phyloP scores from a whole-genome alignment of 1,140 invertebrate genomes.

The Maniola jurtina region DNA sequence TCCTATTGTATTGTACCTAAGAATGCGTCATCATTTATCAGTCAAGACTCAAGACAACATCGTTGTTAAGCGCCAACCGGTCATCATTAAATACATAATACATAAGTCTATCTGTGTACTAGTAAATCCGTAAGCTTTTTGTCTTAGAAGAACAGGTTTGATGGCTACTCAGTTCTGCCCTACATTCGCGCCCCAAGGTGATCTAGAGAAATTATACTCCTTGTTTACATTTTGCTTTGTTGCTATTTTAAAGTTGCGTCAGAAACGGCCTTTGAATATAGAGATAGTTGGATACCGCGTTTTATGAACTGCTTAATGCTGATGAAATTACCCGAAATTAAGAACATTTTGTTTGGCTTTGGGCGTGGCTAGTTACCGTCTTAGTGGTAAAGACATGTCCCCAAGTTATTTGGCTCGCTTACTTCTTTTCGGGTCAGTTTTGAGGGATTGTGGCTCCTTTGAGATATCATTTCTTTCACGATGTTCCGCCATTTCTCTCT shows the following conservation, averaged over 20 bases:
- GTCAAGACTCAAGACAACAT: background rate
- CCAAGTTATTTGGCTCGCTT: too few relatives aligned
- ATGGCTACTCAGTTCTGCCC: constrained; percentile 11
- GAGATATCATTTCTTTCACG: too few relatives aligned
- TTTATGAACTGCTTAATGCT: background rate
- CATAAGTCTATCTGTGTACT: background rate
- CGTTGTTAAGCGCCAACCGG: background rate
- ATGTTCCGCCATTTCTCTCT: too few relatives aligned
- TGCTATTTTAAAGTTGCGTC: constrained; percentile 7
- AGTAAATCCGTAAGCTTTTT: background rate
- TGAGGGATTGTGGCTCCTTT: too few relatives aligned
- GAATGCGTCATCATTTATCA: background rate
- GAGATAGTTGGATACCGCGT: too few relatives aligned
- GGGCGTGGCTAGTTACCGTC: too few relatives aligned
- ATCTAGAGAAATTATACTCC: constrained; percentile 18
- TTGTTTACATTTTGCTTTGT: constrained; percentile 7
- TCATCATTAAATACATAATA: background rate
- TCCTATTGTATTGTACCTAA: background rate
- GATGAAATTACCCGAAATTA: constrained; percentile 6
- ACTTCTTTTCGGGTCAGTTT: too few relatives aligned
- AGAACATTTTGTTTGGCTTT: background rate
- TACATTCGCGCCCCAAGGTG: constrained; percentile 13
- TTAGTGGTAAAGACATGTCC: too few relatives aligned
- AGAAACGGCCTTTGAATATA: background rate
- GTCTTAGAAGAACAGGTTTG: constrained; percentile 9